Evolutionary conservation across 1,140 invertebrate species (phyloP), one percentile per base, ranked within the genome.

Genomic region (Dendroctonus valens): DNA sequence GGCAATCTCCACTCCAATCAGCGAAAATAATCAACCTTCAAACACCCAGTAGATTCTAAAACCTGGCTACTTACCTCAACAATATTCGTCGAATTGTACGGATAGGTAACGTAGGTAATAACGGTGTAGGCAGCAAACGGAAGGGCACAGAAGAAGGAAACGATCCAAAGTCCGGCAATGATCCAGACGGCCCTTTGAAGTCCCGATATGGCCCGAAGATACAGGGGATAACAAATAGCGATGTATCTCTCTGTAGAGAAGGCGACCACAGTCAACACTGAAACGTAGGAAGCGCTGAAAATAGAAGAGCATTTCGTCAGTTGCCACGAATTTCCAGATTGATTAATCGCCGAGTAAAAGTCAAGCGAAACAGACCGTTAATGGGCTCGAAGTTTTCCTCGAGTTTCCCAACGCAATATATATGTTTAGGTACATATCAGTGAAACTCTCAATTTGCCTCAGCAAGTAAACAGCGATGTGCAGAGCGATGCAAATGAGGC

Each of bases 201-300:
- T 6, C 90, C 90, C 0, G 90, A 89, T 82, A 94, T 90, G 4
- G 87, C 87, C 74, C 93, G 88, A 14, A 87, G 81, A 69, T 89
- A 86, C 42, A 97, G 79, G 0, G 94, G 93, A 78, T 96, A 89
- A 74, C 94, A 97, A 70, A 98, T 96, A 11, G 94, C 94, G 39
- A 96, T 77, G 80, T 96, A 97, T 48, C 94, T 83, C 78, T 93
- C 91, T 73, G 88, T 86, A 0, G 91, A 92, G 79, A 94, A 94
- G 15, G 90, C 89, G 11, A 94, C 91, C 69, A 97, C 96, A 26
- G 92, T 94, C 71, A 97, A 81, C 0, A 96, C 91, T 0, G 93
- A 95, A 0, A 92, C 91, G 76, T 94, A 94, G 3, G 91, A 91
- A 0, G 91, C 91, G 74, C 89, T 91, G 79, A 51, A 81, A 79